These are phyloP conservation scores for Rhyacophila brunnea DNA, from an alignment of 1,140 invertebrate species.

Conservation along the genomic window DNA sequence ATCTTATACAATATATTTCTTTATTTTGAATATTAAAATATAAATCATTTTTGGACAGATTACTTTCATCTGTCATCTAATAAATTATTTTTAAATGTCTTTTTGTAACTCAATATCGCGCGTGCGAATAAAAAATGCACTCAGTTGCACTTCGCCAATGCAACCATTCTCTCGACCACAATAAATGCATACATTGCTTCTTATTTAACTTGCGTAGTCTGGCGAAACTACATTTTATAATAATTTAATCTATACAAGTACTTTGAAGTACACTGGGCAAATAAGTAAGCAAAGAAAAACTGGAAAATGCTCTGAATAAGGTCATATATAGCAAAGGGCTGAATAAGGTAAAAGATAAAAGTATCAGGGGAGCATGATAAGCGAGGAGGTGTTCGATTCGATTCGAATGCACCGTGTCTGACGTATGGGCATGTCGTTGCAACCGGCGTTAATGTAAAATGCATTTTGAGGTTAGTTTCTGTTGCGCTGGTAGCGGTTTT, in stretches of 20 bases:
- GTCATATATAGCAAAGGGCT: slow-evolving; percentile 32
- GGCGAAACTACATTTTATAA: not conserved
- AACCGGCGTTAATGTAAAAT: slow-evolving; percentile 13
- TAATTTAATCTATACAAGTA: not conserved
- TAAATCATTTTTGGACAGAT: no score
- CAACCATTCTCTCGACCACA: no score
- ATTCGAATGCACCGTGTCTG: slow-evolving; percentile 10
- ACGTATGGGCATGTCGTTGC: not conserved
- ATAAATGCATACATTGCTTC: not conserved
- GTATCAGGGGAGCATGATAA: slow-evolving; percentile 21
- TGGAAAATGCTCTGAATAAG: slow-evolving; percentile 15
- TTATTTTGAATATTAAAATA: no score
- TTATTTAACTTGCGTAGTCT: not conserved
- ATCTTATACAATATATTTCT: no score
- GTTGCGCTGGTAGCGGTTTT: not conserved
- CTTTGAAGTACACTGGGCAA: slow-evolving; percentile 12
- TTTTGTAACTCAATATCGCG: no score
- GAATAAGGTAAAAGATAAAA: slow-evolving; percentile 35
- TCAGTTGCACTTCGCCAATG: no score
- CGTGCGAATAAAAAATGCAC: no score
- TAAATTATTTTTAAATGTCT: no score
- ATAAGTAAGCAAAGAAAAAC: slow-evolving; percentile 1
- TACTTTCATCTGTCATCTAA: no score
- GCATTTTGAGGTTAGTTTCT: slow-evolving; percentile 18
- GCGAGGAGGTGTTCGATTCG: slow-evolving; percentile 11